These are phyloP conservation scores for Electrophaes corylata DNA, from an alignment of 2,888 invertebrate genomes.

Conservation along the genomic window DNA sequence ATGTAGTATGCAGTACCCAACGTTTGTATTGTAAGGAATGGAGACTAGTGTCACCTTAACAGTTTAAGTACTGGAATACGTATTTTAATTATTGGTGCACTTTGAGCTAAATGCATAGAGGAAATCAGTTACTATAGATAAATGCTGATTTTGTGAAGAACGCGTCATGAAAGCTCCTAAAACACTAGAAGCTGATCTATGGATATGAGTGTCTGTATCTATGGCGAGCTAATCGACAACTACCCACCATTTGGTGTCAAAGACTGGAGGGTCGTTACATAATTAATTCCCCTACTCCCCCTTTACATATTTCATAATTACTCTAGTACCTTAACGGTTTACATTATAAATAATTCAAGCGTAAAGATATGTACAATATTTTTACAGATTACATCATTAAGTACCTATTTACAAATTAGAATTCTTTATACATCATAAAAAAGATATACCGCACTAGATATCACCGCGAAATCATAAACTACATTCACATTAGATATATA, in stretches of 20 bases:
- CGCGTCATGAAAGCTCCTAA: conserved; percentile 65
- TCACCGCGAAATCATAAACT: conserved; percentile 83
- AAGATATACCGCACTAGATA: conserved; percentile 82
- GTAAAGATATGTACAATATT: conserved; percentile 84
- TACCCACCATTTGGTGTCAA: conserved; percentile 29
- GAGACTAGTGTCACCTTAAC: too few relatives aligned
- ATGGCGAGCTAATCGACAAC: conserved; percentile 26
- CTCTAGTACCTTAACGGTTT: conserved; percentile 67
- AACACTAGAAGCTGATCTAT: conserved; percentile 73
- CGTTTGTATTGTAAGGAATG: too few relatives aligned
- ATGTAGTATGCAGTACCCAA: too few relatives aligned
- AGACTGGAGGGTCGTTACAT: conserved; percentile 25
- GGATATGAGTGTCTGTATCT: conserved; percentile 42
- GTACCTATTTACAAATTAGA: conserved; percentile 85
- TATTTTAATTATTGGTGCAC: conserved; percentile 1
- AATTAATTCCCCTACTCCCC: conserved; percentile 24
- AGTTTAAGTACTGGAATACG: not conserved
- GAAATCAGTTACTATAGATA: conserved; percentile 68
- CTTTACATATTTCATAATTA: conserved; percentile 55
- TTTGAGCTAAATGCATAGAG: conserved; percentile 65
- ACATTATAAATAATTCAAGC: conserved; percentile 82
- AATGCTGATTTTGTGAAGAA: conserved; percentile 61
- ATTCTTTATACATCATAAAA: conserved; percentile 83
- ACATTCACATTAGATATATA: conserved; percentile 82
- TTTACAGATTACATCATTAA: conserved; percentile 82